phyloP scores from a whole-genome alignment of 2,888 invertebrate genomes.

The Nomada flava region DNA sequence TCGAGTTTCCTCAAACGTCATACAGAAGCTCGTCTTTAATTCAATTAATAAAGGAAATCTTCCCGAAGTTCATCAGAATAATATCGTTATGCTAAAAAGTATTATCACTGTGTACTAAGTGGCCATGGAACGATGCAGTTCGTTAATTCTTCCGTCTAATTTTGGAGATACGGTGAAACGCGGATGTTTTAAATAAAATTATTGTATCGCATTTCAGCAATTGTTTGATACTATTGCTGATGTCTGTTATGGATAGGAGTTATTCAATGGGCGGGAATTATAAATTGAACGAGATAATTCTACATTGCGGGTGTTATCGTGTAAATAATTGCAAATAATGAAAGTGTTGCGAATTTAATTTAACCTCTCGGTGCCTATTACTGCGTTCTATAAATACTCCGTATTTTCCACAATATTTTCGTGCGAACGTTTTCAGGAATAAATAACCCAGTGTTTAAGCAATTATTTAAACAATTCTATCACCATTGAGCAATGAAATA shows the following conservation, averaged over 20 bases:
- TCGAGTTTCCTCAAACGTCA: too few species aligned
- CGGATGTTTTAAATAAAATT: not conserved
- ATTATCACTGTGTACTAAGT: too few species aligned
- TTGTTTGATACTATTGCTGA: constrained; percentile 9
- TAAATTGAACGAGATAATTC: constrained; percentile 14
- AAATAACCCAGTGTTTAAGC: constrained; percentile 3
- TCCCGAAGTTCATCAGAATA: too few species aligned
- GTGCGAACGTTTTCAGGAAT: not conserved
- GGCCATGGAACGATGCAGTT: too few species aligned
- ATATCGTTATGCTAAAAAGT: too few species aligned
- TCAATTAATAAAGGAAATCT: too few species aligned
- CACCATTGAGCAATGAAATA: not conserved
- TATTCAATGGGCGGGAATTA: constrained; percentile 4
- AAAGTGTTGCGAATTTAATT: constrained; percentile 28
- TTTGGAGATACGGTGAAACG: not conserved
- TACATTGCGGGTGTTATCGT: not conserved
- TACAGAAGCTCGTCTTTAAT: too few species aligned
- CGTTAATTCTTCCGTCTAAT: too few species aligned
- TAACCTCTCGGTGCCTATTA: not conserved
- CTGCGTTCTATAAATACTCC: not conserved
- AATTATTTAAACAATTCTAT: constrained; percentile 10
- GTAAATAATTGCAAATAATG: constrained; percentile 21
- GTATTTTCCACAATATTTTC: constrained; percentile 1
- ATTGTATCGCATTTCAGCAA: not conserved
- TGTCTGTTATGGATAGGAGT: constrained; percentile 1